Base-by-base conservation (phyloP, 1,140 invertebrate species). In the Holotrichia oblita region DNA sequence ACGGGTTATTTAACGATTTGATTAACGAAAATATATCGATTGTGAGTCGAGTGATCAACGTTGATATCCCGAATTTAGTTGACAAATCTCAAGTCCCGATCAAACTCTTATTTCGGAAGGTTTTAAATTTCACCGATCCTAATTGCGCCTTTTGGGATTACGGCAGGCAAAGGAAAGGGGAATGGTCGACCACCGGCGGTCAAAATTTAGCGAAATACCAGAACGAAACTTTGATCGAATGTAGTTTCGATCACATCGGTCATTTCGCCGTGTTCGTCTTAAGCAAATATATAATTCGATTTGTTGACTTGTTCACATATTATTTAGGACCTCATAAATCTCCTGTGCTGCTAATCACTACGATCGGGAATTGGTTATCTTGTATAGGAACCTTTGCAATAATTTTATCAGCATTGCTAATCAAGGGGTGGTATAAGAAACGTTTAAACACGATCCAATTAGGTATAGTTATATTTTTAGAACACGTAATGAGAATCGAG, bases 121-220 rank as follows among this genome's bases (percentile, higher is more conserved):
- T 74, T 14, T 41, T 40, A 10, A 77, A 82, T 40, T 82, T 82
- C 22, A 80, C 40, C 2, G 9, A 22, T 20, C 64, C 80, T 9
- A 81, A 81, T 78, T 92, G 91, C 84, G 88, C 87, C 7, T 91
- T 89, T 85, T 92, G 91, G 91, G 89, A 92, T 83, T 91, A 89
- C 82, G 84, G 83, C 14, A 61, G 0, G 34, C 78, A 41, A 76
- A 81, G 81, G 64, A 81, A 69, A 48, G 84, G 84, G 0, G 84
- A 85, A 44, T 91, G 90, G 90, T 87, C 86, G 0, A 77, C 77
- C 0, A 9, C 81, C 12, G 84, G 84, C 0, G 27, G 72, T 0
- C 80, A 80, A 14, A 76, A 78, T 34, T 79, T 81, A 3, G 83
- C 84, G 34, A 83, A 81, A 20, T 80, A 86, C 2, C 79, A 83